These are phyloP conservation scores for Sphecodes monilicornis DNA, from an alignment of 2,888 invertebrate genomes.

Conservation along the genomic window DNA sequence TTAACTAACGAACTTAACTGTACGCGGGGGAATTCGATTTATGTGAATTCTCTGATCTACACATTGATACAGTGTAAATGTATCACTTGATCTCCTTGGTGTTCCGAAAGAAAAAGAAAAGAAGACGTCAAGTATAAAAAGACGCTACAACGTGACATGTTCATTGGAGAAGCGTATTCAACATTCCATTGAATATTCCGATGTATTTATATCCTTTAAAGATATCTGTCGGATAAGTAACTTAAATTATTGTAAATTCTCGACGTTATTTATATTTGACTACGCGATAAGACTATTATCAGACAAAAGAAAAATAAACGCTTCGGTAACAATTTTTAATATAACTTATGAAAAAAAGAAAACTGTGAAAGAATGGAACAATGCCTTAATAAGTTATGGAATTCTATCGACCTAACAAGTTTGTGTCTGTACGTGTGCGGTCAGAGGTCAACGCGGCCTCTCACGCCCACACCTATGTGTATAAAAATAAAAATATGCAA, in stretches of 20 bases:
- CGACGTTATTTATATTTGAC: conserved; percentile 45
- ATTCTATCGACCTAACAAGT: conserved; percentile 51
- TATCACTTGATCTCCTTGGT: conserved; percentile 53
- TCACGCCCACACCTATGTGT: conserved; percentile 38
- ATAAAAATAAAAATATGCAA: conserved; percentile 18
- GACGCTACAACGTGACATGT: not conserved
- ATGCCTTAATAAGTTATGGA: conserved; percentile 59
- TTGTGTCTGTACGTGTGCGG: conserved; percentile 21
- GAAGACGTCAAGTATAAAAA: conserved; percentile 9
- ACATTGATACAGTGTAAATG: conserved; percentile 27
- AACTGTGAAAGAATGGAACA: conserved; percentile 33
- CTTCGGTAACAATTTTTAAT: conserved; percentile 35
- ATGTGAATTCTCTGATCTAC: conserved; percentile 33
- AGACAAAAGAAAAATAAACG: conserved; percentile 13
- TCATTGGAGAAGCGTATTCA: conserved; percentile 25
- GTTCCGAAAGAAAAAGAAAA: conserved; percentile 32
- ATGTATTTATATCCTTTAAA: conserved; percentile 47
- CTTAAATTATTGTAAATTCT: conserved; percentile 55
- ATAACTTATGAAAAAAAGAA: conserved; percentile 15
- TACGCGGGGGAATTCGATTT: conserved; percentile 34
- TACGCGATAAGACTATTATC: conserved; percentile 33
- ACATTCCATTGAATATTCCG: conserved; percentile 51
- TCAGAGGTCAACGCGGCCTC: conserved; percentile 24
- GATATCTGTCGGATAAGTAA: conserved; percentile 52
- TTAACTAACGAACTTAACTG: conserved; percentile 34